Percentiles rank a stretch among this genome's conserved stretches.
Conservation (phyloP, 2,113 vertebrate genomes). For the Trinectes maculatus region DNA sequence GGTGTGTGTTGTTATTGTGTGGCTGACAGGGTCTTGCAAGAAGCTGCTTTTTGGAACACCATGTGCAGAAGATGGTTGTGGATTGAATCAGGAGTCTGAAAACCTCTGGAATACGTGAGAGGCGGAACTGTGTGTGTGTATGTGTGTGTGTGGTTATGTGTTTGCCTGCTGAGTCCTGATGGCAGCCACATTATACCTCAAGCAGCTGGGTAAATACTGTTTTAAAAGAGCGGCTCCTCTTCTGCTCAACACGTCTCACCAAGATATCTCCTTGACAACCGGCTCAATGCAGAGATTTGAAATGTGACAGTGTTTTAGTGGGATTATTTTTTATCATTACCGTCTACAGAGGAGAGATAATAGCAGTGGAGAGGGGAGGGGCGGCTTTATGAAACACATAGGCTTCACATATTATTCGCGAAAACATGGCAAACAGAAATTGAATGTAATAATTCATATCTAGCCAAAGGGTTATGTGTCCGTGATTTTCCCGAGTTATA, state of each 20-base stretch:
- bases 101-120: too few species aligned
- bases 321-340: constrained; percentile 67
- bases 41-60: constrained; percentile 25
- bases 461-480: background rate
- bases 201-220: constrained; percentile 60
- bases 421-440: constrained; percentile 30
- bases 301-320: constrained; percentile 76
- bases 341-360: constrained; percentile 55
- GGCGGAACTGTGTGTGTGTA: too few species aligned
- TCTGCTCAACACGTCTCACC: constrained; percentile 63
- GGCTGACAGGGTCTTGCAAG: constrained; percentile 7
- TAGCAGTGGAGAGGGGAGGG: constrained; percentile 31
- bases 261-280: constrained; percentile 77
- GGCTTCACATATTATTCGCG: constrained; percentile 8
- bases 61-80: constrained; percentile 20
- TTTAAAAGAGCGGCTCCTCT: constrained; percentile 65
- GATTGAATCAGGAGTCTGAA: constrained; percentile 47
- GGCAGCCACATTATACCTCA: constrained; percentile 63
- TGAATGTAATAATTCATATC: constrained; percentile 11
- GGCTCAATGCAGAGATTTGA: constrained; percentile 70
- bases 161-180: constrained; percentile 69
- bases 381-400: constrained; percentile 15
- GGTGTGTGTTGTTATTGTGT: constrained; percentile 31
- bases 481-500: background rate
- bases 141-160: too few species aligned